Percentiles rank a stretch among this genome's conserved stretches.
phyloP scores from a whole-genome alignment of 2,797 vertebrate species.

The Pygocentrus nattereri region DNA sequence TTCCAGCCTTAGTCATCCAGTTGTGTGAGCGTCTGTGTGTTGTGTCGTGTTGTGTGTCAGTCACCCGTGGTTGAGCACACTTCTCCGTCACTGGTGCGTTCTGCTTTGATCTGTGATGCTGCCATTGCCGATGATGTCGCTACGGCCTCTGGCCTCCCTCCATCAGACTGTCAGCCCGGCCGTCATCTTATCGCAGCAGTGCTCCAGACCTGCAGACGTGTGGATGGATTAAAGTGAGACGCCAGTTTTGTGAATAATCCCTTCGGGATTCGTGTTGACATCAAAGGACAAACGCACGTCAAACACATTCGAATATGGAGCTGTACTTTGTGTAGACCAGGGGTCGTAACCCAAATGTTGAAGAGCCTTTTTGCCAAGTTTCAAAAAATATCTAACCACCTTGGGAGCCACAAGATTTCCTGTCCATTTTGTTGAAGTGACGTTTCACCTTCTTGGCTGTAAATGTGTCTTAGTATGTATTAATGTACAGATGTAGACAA shows the following conservation, averaged over 20 bases:
- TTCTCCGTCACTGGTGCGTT: not conserved
- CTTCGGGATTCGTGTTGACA: conserved; percentile 27
- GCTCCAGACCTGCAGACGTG: conserved; percentile 11
- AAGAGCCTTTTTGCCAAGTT: too few relatives aligned
- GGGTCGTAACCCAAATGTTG: too few relatives aligned
- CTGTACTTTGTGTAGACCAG: not conserved
- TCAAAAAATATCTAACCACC: too few relatives aligned
- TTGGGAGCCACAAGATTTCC: too few relatives aligned
- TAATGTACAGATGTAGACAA: too few relatives aligned
- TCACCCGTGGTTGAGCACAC: not conserved
- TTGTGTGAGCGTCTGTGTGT: conserved; percentile 33
- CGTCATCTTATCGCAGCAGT: not conserved
- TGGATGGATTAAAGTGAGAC: conserved; percentile 13
- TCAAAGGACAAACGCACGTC: not conserved
- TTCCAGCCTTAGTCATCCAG: conserved; percentile 50
- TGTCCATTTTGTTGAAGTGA: too few relatives aligned
- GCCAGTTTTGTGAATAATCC: conserved; percentile 19
- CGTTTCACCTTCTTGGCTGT: too few relatives aligned
- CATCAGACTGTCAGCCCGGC: not conserved
- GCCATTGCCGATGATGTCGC: conserved; percentile 4
- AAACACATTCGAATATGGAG: not conserved
- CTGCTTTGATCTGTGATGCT: conserved; percentile 16
- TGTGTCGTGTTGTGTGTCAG: conserved; percentile 26
- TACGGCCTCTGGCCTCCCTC: not conserved
- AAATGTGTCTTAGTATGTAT: too few relatives aligned